Evolutionary conservation across 2,113 vertebrate species (phyloP), one percentile per base, ranked within the genome.

Genomic region (Lonchura striata): DNA sequence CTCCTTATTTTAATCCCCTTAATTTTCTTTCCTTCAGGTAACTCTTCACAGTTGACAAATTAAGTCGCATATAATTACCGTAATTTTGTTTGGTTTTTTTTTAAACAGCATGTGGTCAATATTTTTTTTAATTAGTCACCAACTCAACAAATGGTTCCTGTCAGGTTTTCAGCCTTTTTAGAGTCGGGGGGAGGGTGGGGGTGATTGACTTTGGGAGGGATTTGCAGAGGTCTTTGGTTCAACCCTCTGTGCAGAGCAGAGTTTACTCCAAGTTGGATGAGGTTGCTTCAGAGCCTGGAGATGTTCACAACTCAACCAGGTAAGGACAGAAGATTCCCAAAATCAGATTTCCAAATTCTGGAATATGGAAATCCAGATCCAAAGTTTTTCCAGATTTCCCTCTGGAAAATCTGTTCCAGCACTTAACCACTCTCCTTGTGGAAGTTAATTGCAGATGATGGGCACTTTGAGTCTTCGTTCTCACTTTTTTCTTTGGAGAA

Each of bases 11-110:
- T 90, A 91, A 96, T 96, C 63, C 74, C 74, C 22, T 93, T 93
- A 82, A 95, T 95, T 94, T 96, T 87, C 70, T 91, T 94, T 78
- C 64, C 59, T 95, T 82, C 81, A 95, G 95, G 80, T 94, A 92
- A 86, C 33, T 85, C 63, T 93, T n/a, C 52, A 69, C 66, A 75
- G 44, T 83, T 93, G 79, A 84, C 52, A n/a, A 33, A 83, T 57
- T 44, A 76, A 76, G 64, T 83, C 0, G 0, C 37, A 28, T 89
- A 16, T 60, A 86, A 90, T 92, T 83, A 69, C 44, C 64, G 27
- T 77, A 69, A 75, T 86, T 35, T 89, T 61, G 17, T 68, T 60
- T 7, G 41, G 1, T 3, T 19, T 47, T 80, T 80, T 57, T 41
- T 53, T n/a, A 30, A 89, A 71, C 42, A 71, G 37, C 16, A 2